Evolutionary conservation across 2,113 vertebrate genomes (phyloP).

Genomic region (Ctenodactylus gundi): DNA sequence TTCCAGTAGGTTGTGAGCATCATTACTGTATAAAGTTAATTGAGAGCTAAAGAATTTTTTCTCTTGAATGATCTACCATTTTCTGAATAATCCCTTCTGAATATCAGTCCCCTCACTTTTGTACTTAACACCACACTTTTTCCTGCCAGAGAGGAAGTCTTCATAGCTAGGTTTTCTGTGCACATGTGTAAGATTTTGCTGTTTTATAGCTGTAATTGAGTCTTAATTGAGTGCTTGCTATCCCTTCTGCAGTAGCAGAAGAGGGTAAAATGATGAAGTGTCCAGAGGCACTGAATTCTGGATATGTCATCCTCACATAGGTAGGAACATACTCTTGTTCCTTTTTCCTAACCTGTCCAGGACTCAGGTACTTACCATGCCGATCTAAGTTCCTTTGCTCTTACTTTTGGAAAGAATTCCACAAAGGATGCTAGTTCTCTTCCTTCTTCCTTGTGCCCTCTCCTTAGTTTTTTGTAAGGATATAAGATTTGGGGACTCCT

Average conservation of each 20-base stretch:
- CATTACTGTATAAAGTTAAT: background rate
- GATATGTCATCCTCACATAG: background rate
- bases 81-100: background rate
- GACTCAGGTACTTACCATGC: background rate
- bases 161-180: background rate
- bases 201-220: background rate
- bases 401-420: background rate
- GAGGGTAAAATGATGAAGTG: no score
- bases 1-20: background rate
- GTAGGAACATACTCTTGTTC: background rate
- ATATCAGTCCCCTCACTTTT: background rate
- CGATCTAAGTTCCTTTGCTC: background rate
- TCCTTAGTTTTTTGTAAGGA: background rate
- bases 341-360: background rate
- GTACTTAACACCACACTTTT: background rate
- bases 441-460: background rate
- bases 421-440: background rate
- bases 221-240: background rate
- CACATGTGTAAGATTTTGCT: background rate
- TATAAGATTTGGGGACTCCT: background rate
- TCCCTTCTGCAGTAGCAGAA: background rate
- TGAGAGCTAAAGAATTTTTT: background rate
- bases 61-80: background rate
- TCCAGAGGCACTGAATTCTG: background rate
- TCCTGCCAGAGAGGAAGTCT: background rate